These are phyloP conservation scores for Neosalanx taihuensis DNA, from an alignment of 2,797 vertebrate species.

Conservation along the genomic window DNA sequence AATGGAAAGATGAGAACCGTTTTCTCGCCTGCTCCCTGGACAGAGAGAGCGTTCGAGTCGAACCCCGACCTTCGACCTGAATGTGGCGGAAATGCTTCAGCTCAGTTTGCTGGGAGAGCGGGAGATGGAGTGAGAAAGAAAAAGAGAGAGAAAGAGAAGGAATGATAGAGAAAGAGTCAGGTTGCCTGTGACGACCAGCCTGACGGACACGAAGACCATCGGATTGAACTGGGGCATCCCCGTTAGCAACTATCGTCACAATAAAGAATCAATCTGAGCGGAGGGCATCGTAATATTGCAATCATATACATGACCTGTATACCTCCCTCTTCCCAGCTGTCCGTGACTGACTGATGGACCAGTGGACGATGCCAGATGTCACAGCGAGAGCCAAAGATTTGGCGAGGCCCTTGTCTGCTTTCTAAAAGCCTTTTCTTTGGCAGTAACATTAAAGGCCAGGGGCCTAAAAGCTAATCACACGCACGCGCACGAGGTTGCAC, in stretches of 20 bases:
- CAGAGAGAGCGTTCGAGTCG: background rate
- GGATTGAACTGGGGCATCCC: background rate
- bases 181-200: background rate
- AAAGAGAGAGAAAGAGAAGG: background rate
- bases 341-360: slow-evolving; percentile 51
- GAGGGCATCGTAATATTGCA: slow-evolving; percentile 22
- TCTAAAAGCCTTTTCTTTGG: slow-evolving; percentile 44
- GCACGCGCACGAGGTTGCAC: slow-evolving; percentile 47
- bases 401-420: slow-evolving; percentile 37
- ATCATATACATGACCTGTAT: slow-evolving; percentile 26
- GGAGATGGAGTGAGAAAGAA: background rate
- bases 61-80: background rate
- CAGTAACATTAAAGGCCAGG: slow-evolving; percentile 54
- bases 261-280: slow-evolving; percentile 22
- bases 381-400: slow-evolving; percentile 32
- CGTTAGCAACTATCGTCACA: background rate
- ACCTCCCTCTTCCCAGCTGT: slow-evolving; percentile 28
- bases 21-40: background rate
- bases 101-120: background rate
- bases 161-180: background rate
- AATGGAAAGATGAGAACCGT: background rate
- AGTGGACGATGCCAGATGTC: slow-evolving; percentile 10
- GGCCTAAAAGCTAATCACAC: slow-evolving; percentile 60
- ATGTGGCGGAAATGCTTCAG: no score
- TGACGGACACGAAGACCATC: background rate